Evolutionary conservation across 2,113 vertebrate genomes (phyloP), one percentile per base, ranked within the genome.

Genomic region (Stigmatopora argus): DNA sequence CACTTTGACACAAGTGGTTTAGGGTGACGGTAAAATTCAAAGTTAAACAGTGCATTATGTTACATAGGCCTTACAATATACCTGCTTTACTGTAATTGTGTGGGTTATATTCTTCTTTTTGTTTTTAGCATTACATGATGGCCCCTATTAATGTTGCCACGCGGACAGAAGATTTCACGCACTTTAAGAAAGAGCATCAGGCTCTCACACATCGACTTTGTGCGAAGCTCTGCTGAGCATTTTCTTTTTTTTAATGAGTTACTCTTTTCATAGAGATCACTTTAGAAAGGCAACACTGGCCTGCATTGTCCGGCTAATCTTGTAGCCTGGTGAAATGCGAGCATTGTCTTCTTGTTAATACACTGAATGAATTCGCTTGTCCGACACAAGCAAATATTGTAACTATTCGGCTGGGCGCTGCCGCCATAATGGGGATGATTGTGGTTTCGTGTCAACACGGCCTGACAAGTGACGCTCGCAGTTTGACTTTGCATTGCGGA

Each of bases 371-470:
- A 88, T 78, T 88, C 74, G 38, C 68, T 89, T 89, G 85, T 89
- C 73, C 53, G n/a, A 83, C 83, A 85, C 88, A 84, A 85, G 84
- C 85, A 85, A 88, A 89, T 89, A 85, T 88, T 88, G 86, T 87
- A 88, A 84, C 78, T 78, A 85, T 83, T 80, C 74, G 71, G 83
- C 81, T 81, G 87, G 79, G 81, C 69, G 64, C n/a, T 56, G 13
- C 26, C 23, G 69, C 70, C 77, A 67, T 81, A 75, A 85, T 21
- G 78, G 69, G 75, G 72, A 75, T 66, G 77, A 75, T 10, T 78
- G 85, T 74, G 65, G 63, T 23, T 57, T 73, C 72, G 63, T 68
- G 65, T 57, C 23, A 67, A 75, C 66, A 49, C 46, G 11, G 58
- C 5, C 35, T 15, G 58, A 60, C n/a, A 44, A 60, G 34, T 19